Evolutionary conservation across 37 sponge, comb jelly and placozoan genomes (phyloP), one percentile per base, ranked within the genome.

Genomic region (Hexactinellida sp.): DNA sequence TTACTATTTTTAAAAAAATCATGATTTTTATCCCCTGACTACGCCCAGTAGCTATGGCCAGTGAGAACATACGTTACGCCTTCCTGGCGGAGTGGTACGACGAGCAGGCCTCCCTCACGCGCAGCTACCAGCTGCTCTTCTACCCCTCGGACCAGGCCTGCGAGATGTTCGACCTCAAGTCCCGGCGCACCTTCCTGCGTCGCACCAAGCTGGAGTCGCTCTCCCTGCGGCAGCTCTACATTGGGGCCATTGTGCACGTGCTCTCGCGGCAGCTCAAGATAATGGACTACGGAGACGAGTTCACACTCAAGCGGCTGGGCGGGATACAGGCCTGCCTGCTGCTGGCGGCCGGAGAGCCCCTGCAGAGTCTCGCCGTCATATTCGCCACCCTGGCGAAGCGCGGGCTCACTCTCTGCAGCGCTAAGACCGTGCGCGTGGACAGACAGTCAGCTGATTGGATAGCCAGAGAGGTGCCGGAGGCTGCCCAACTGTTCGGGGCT

Each of bases 41-140:
- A n/a, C n/a, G n/a, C n/a, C n/a, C n/a, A n/a, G n/a, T n/a, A n/a
- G n/a, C n/a, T n/a, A 63, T 63, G 76, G 30, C 32, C 3, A n/a
- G 32, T 25, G 76, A 63, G 37, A 84, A 90, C 34, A 82, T 47
- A 37, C 54, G 90, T 0, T 95, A 93, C 82, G 91, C 92, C 24
- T 97, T 97, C 85, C 84, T 87, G 7, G 92, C 93, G 0, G 99
- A 97, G 39, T 95, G 94, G 95, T 97, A 97, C 87, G 98, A 97
- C 85, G 90, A 89, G 36, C 90, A 97, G 84, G 98, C 98, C 24
- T 85, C 94, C 0, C 84, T 97, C 24, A 93, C 87, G 21, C 90
- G 94, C 9, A 83, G 85, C n/a, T 97, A 94, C 83, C 92, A 95
- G 89, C 87, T 97, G 21, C 84, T 93, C 52, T 97, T 85, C 88